Conservation (phyloP, 1,140 invertebrate species). For the Ceratina australensis region DNA sequence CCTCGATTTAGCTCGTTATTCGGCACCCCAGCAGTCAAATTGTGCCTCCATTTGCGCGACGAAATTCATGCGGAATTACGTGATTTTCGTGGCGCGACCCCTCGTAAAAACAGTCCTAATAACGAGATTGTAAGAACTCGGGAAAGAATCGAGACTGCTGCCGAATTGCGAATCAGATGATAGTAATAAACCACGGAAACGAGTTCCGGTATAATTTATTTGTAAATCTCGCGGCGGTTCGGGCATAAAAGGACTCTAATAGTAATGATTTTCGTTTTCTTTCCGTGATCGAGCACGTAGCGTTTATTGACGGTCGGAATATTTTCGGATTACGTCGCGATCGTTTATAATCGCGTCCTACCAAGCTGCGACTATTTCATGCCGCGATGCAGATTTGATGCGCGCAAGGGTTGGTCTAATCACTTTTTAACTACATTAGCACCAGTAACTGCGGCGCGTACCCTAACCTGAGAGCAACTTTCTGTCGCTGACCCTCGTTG, state of each 20-base stretch:
- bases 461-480: constrained; percentile 25
- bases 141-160: not conserved
- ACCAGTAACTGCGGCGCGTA: constrained; percentile 42
- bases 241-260: too few relatives aligned
- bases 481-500: constrained; percentile 42
- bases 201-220: constrained; percentile 32
- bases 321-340: constrained; percentile 35
- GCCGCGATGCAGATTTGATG: constrained; percentile 41
- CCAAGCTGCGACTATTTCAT: constrained; percentile 45
- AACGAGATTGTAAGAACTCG: constrained; percentile 9
- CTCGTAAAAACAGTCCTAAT: constrained; percentile 3
- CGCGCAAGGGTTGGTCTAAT: constrained; percentile 60
- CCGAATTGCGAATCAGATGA: constrained; percentile 13
- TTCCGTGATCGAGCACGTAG: not conserved
- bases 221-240: not conserved
- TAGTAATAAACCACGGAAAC: not conserved
- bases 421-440: constrained; percentile 66
- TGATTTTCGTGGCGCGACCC: constrained; percentile 52
- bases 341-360: constrained; percentile 46
- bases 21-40: constrained; percentile 39
- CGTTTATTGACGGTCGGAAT: constrained; percentile 8
- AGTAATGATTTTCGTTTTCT: not conserved
- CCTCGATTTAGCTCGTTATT: constrained; percentile 41
- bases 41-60: constrained; percentile 42
- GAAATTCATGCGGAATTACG: constrained; percentile 42